Percentiles rank a stretch among this genome's conserved stretches.
These are phyloP conservation scores for Dicerorhinus sumatrensis DNA, from an alignment of 2,113 vertebrate genomes.

Conservation along the genomic window DNA sequence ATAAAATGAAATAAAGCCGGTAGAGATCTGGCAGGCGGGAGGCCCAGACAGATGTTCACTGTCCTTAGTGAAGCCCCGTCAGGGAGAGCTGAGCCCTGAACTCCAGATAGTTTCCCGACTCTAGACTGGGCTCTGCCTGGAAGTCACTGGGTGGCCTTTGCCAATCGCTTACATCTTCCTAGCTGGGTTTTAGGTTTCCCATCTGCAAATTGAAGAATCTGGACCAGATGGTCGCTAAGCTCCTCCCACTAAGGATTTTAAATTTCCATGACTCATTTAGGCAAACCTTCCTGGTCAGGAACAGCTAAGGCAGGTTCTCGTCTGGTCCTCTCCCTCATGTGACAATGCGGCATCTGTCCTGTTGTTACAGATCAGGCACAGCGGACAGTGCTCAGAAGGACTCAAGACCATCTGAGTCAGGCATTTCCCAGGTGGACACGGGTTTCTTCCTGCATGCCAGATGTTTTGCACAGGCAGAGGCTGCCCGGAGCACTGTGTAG, in stretches of 20 bases:
- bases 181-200: not conserved
- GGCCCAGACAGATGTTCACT: fast-evolving
- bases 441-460: too few species aligned
- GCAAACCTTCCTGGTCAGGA: not conserved
- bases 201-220: not conserved
- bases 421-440: not conserved
- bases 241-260: not conserved
- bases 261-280: not conserved
- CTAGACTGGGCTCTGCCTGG: not conserved
- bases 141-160: not conserved
- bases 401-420: not conserved
- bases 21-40: not conserved
- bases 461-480: fast-evolving
- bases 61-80: fast-evolving
- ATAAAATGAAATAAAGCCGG: not conserved
- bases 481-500: not conserved
- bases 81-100: fast-evolving
- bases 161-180: fast-evolving
- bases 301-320: not conserved
- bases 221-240: not conserved
- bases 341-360: fast-evolving
- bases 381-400: fast-evolving
- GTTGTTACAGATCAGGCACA: fast-evolving
- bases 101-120: fast-evolving
- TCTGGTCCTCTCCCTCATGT: not conserved